Evolutionary conservation across 2,888 invertebrate species (phyloP).

Genomic region (Hydriomena furcata): DNA sequence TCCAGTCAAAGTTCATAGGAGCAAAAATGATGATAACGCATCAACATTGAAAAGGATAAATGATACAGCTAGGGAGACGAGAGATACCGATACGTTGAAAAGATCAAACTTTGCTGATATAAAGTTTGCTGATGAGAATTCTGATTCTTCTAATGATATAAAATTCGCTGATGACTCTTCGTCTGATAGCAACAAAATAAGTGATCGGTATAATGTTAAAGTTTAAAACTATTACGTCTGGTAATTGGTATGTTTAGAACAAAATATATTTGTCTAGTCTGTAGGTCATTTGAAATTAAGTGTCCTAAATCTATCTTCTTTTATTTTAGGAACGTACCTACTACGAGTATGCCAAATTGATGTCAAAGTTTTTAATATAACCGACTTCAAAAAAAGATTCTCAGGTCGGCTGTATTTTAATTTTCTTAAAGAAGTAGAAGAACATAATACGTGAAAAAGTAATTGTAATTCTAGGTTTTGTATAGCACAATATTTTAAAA

Average conservation of each 20-base stretch:
- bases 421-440: no score
- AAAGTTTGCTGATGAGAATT: conserved; percentile 88
- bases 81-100: conserved; percentile 77
- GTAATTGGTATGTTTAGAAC: conserved; percentile 21
- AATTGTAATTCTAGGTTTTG: neutral
- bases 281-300: conserved; percentile 19
- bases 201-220: conserved; percentile 69
- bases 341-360: conserved; percentile 21
- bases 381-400: no score
- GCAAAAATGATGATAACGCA: conserved; percentile 58
- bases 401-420: no score
- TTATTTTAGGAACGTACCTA: neutral
- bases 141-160: conserved; percentile 80
- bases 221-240: conserved; percentile 42
- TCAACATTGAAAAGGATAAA: conserved; percentile 85
- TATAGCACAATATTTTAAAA: neutral
- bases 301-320: conserved; percentile 12
- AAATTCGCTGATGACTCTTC: conserved; percentile 77
- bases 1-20: conserved; percentile 67
- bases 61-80: conserved; percentile 85
- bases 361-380: neutral
- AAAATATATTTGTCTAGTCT: conserved; percentile 24
- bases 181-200: conserved; percentile 72
- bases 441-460: no score
- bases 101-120: conserved; percentile 86